These are phyloP conservation scores for Rissa tridactyla DNA, from an alignment of 2,113 vertebrate species.

Conservation along the genomic window DNA sequence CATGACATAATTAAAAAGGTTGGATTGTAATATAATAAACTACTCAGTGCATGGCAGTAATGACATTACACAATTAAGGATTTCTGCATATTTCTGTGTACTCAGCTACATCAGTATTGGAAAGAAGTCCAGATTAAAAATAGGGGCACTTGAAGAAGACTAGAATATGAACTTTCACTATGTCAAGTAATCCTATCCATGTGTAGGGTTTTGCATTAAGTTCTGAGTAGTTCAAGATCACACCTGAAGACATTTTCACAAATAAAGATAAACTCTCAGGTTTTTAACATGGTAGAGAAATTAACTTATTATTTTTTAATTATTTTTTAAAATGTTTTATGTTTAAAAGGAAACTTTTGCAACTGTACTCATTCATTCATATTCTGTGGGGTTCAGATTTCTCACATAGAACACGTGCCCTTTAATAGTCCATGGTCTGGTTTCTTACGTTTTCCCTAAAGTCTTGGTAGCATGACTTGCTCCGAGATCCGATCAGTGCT, in stretches of 20 bases:
- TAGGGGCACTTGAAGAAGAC: not conserved
- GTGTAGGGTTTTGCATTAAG: not conserved
- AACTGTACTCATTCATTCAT: not conserved
- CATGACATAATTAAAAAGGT: conserved; percentile 16
- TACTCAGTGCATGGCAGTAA: not conserved
- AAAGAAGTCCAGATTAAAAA: not conserved
- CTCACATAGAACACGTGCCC: not conserved
- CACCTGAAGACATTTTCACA: not conserved
- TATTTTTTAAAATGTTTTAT: not conserved
- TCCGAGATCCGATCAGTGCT: not conserved
- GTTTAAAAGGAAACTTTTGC: not conserved
- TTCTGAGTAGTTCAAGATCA: not conserved
- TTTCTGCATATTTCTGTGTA: not conserved
- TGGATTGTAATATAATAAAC: not conserved
- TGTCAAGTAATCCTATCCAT: not conserved
- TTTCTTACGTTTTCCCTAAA: not conserved
- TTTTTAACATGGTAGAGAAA: not conserved
- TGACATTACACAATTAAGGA: not conserved
- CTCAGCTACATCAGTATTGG: not conserved
- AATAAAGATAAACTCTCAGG: not conserved
- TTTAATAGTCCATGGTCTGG: not conserved
- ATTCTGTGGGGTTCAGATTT: not conserved
- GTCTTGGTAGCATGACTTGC: not conserved
- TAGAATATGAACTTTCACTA: not conserved
- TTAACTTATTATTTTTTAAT: not conserved